Base-by-base conservation (phyloP, 2,888 invertebrate genomes). In the Zele albiditarsus region DNA sequence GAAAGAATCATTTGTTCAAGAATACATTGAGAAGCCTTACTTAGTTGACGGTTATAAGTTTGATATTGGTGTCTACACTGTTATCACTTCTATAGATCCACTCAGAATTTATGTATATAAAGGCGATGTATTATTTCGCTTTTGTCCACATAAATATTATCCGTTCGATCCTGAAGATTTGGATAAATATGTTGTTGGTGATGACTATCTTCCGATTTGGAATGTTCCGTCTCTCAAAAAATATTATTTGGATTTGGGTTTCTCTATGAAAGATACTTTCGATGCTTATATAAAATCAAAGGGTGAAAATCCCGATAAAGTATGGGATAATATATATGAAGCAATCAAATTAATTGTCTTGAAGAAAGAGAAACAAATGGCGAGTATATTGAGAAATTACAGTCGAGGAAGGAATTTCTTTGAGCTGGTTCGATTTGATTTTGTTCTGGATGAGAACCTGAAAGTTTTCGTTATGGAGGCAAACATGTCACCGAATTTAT, bases 401-500 rank as follows among this genome's bases (percentile, higher is more conserved):
- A 82, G 82, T 12, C 82, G 78, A 27, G 77, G 79, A 33, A 79
- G 92, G 23, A 95, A 95, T 83, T 98, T 97, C 89, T 99, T 99
- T 89, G 98, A 99, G 90, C 91, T 99, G 91, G 95, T 98, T 90
- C 93, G 99, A 38, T 96, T 99, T 86, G 99, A 99, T 89, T 94
- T 99, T 86, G 94, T 97, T 0, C 90, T 98, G 2, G 97, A 98
- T 87, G 95, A 96, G 80, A 91, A 97, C 71, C 88, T 98, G 0
- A 95, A 94, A 67, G 95, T 98, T 0, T 95, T 93, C 84, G 91
- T 98, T 6, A 94, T 99, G 93, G 99, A 99, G 91, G 98, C 97
- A 0, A 99, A 99, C 86, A 98, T 99, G 99, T 98, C 98, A 16
- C 99, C 99, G 0, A 99, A 99, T 91, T 91, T 99, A 75, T 97